Conservation (phyloP, 2,113 vertebrate species). For the Orycteropus afer region DNA sequence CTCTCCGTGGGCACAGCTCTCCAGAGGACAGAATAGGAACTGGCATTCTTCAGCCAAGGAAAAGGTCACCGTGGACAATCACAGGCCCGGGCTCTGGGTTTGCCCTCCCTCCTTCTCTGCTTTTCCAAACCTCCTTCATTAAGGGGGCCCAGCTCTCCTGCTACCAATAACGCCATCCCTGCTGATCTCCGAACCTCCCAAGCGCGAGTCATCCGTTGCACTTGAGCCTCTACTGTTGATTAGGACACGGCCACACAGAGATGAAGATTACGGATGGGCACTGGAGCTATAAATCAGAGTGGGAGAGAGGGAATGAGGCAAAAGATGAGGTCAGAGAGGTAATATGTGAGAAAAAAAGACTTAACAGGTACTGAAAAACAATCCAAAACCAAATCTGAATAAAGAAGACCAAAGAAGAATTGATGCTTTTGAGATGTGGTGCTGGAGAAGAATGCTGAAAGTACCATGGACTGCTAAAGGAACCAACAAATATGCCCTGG, state of each 20-base stretch:
- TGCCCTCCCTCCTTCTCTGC: background rate
- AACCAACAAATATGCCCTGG: too few species aligned
- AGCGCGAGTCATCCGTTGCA: too few species aligned
- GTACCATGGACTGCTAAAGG: too few species aligned
- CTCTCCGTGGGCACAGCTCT: background rate
- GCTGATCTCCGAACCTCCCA: background rate
- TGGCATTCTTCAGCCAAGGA: background rate
- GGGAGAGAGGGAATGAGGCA: background rate
- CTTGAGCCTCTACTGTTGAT: background rate
- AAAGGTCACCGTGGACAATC: background rate
- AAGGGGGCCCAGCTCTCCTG: background rate
- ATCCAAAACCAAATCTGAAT: too few species aligned
- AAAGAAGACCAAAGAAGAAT: too few species aligned
- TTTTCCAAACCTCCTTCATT: background rate
- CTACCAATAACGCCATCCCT: background rate
- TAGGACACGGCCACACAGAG: background rate
- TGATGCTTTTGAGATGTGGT: too few species aligned
- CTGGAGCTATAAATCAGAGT: background rate
- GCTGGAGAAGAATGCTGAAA: too few species aligned
- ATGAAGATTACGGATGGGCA: background rate
- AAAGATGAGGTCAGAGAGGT: background rate
- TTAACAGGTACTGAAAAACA: too few species aligned
- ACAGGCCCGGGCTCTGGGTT: background rate
- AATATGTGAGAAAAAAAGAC: background rate
- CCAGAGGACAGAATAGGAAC: background rate